Evolutionary conservation across 2,888 invertebrate species (phyloP).

Genomic region (Tetragonula carbonaria): DNA sequence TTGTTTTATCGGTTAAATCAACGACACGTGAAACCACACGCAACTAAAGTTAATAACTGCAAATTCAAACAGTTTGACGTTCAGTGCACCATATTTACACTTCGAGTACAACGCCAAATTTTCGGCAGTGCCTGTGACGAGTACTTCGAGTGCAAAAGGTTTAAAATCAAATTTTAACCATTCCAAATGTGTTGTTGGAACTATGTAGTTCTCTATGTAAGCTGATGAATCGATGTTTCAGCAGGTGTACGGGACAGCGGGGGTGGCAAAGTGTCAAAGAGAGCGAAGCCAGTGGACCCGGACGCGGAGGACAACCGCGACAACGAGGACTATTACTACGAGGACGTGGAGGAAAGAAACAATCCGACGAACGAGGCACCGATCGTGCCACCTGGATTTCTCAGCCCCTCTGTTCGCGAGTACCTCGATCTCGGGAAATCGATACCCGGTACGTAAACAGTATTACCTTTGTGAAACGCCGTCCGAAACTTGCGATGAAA

Average conservation of each 20-base stretch:
- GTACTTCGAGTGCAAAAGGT: no score
- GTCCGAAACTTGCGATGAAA: conserved; percentile 35
- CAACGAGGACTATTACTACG: conserved; percentile 85
- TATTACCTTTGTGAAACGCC: conserved; percentile 67
- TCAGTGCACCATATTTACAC: no score
- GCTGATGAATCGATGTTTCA: conserved; percentile 29
- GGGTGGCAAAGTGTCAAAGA: conserved; percentile 78
- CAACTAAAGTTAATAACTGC: no score
- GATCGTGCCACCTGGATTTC: conserved; percentile 90
- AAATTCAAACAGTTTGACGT: no score
- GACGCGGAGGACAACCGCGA: conserved; percentile 80
- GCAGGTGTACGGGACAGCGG: conserved; percentile 67
- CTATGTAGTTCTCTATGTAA: background rate
- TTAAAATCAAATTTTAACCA: background rate
- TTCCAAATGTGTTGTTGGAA: background rate
- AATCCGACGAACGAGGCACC: conserved; percentile 84
- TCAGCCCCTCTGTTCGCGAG: conserved; percentile 93
- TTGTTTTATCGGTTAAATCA: no score
- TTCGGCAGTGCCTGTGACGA: no score
- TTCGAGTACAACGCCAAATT: no score
- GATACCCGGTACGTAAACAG: conserved; percentile 90
- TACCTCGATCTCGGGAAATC: conserved; percentile 95
- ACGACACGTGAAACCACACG: no score
- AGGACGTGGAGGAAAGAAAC: conserved; percentile 84
- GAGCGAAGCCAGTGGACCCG: conserved; percentile 84